Evolutionary conservation across 2,888 invertebrate genomes (phyloP), one percentile per base, ranked within the genome.

Genomic region (Belgica antarctica): DNA sequence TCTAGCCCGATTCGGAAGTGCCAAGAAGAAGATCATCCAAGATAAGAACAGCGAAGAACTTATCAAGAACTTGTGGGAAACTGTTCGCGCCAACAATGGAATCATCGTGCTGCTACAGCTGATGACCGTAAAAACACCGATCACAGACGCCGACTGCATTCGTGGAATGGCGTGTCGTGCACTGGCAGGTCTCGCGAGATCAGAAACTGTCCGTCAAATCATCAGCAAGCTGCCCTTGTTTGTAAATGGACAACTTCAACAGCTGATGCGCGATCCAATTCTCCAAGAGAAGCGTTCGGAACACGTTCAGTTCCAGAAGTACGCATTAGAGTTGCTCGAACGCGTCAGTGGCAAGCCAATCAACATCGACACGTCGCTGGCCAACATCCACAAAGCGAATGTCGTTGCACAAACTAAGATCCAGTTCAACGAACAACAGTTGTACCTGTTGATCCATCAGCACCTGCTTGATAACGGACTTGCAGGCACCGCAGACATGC

Each of bases 351-450:
- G 96, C 0, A 94, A 94, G 82, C 87, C 89, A n/a, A 92, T 91
- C 74, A 87, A 87, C 7, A 91, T 93, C 78, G 93, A 93, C 80
- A 88, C 91, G 0, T 94, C 95, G 0, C 81, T 95, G 12, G 90
- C 90, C 22, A 94, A 94, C 76, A 93, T 96, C 77, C 91, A 95
- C 76, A 87, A 90, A 80, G 93, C 96, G 0, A 94, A 94, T 80
- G 93, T 98, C 57, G 95, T 98, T 0, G 96, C 96, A 0, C 95
- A 96, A 80, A 98, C 98, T 0, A 88, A 91, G 73, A 97, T 99
- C 72, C 90, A 90, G 76, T 99, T 92, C 83, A 94, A 96, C 79
- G 94, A 95, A 78, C 87, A 90, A 57, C 96, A 99, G 79, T 82
- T 99, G 34, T 86, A 95, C 74, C 93, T 95, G 78, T 82, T 99